phyloP scores from a whole-genome alignment of 1,140 invertebrate species.

The Meloidogyne floridensis region DNA sequence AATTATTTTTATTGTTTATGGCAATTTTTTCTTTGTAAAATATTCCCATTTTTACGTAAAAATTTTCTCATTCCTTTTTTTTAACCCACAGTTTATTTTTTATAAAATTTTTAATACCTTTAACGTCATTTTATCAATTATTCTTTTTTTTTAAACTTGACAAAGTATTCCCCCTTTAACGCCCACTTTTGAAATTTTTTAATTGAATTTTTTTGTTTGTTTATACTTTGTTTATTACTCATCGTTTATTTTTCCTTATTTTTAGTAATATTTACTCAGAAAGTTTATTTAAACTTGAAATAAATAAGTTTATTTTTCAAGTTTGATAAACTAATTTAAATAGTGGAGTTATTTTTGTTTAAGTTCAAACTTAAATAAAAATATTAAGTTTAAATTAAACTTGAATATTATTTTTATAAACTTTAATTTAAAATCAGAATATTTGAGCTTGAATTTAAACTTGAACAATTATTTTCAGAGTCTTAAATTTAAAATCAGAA shows the following conservation, averaged over 20 bases:
- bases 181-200: not conserved
- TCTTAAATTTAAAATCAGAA: too few species aligned
- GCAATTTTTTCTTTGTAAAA: not conserved
- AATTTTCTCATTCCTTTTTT: not conserved
- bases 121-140: not conserved
- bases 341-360: too few species aligned
- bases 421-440: too few species aligned
- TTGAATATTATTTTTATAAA: too few species aligned
- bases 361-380: too few species aligned
- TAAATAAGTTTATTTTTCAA: too few species aligned
- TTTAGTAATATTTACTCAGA: too few species aligned
- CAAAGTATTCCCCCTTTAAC: not conserved
- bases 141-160: not conserved
- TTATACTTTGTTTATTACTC: not conserved
- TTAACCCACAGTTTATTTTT: not conserved
- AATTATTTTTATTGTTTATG: not conserved
- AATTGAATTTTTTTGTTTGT: constrained; percentile 3
- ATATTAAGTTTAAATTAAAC: too few species aligned
- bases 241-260: not conserved
- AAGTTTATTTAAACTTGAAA: too few species aligned
- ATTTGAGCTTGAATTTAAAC: too few species aligned
- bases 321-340: too few species aligned
- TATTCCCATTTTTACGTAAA: not conserved
- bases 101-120: not conserved
- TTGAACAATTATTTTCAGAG: too few species aligned